These are phyloP conservation scores for Tapirus indicus DNA, from an alignment of 2,797 vertebrate species.

Conservation along the genomic window DNA sequence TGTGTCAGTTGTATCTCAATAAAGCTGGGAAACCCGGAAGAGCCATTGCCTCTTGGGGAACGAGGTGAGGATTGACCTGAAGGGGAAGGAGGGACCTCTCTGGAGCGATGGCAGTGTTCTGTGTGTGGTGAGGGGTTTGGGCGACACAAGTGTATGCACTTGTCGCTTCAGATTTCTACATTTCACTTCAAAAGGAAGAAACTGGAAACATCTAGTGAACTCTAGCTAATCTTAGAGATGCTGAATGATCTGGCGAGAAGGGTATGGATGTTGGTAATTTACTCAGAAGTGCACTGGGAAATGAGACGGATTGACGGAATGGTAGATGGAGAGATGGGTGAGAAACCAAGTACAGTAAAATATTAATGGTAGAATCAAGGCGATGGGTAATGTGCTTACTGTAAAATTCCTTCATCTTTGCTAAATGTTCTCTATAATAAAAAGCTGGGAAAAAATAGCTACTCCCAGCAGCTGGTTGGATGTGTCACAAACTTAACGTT, in stretches of 20 bases:
- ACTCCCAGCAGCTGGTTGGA: accelerated
- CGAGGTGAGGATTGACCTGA: accelerated
- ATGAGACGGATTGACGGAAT: neutral
- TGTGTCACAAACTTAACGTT: accelerated
- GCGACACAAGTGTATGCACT: accelerated
- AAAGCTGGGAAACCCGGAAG: neutral
- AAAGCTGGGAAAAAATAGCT: neutral
- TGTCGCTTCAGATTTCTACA: accelerated
- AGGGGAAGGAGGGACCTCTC: neutral
- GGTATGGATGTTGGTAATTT: neutral
- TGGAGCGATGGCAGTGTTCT: neutral
- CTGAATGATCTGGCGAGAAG: accelerated
- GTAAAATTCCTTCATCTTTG: accelerated
- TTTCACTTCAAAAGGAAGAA: neutral
- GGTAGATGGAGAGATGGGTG: neutral
- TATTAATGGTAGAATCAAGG: accelerated
- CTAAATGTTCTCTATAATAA: accelerated
- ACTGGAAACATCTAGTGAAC: neutral
- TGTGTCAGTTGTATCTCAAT: accelerated
- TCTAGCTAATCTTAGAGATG: neutral
- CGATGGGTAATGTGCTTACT: accelerated
- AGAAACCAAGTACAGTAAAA: accelerated
- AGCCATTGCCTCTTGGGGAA: neutral
- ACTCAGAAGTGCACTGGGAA: neutral
- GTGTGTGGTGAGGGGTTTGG: neutral